A percentile compares a stretch with the other conserved stretches of the same genome.
phyloP scores from a whole-genome alignment of 2,797 vertebrate genomes.

The Danionella dracula region DNA sequence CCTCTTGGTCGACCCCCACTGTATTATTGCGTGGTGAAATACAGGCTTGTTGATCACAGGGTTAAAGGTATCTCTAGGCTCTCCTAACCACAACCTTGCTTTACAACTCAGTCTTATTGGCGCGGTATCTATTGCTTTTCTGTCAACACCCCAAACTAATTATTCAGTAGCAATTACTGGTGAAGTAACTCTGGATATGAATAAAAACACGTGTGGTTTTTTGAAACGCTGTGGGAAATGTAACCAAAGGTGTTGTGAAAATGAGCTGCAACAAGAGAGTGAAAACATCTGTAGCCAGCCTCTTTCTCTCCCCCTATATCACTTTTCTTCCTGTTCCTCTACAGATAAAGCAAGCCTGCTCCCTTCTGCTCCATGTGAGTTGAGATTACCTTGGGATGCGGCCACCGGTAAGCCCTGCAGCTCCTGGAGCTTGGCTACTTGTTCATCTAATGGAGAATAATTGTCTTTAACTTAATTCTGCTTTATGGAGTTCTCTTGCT shows the following conservation, averaged over 20 bases:
- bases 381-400: conserved; percentile 27
- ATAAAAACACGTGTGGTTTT: conserved; percentile 36
- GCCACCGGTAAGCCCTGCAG: conserved; percentile 33
- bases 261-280: neutral
- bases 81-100: conserved; percentile 25
- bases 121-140: conserved; percentile 36
- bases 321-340: neutral
- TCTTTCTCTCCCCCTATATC: neutral
- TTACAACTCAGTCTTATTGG: conserved; percentile 28
- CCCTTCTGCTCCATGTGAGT: conserved; percentile 26
- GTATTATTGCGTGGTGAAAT: neutral
- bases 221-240: conserved; percentile 18
- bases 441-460: conserved; percentile 46
- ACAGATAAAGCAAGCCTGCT: conserved; percentile 25
- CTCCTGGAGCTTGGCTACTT: conserved; percentile 29
- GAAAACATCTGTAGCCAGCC: neutral
- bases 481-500: conserved; percentile 37
- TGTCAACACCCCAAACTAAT: conserved; percentile 45
- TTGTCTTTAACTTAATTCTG: conserved; percentile 47
- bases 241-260: conserved; percentile 4
- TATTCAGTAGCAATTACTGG: conserved; percentile 42
- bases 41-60: neutral
- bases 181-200: conserved; percentile 35
- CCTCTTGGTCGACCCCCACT: neutral
- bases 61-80: conserved; percentile 25